Base-by-base conservation (phyloP, 2,113 vertebrate species). In the Leucopsar rothschildi region DNA sequence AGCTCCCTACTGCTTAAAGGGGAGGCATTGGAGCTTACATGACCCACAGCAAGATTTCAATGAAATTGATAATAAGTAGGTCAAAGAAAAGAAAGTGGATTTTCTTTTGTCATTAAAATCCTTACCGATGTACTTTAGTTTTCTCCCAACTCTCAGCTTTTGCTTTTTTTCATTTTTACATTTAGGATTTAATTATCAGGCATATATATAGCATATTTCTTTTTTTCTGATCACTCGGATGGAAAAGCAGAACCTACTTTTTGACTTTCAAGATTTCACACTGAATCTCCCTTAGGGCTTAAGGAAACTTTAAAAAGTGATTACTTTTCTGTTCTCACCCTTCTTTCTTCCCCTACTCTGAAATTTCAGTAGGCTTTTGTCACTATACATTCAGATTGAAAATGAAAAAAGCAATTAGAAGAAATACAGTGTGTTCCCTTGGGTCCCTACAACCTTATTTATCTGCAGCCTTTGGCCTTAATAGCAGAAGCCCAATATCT, bases 361-460 rank as follows among this genome's bases (percentile, higher is more conserved):
- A 88, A 93, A 96, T 92, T 90, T 95, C 82, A 73, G 35, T 11
- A 77, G 56, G 24, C n/a, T 91, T 94, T 93, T 93, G 37, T 75
- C 6, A 5, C 47, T 93, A 63, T 82, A 63, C 22, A 61, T 82
- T 91, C 64, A 76, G 42, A 73, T 8, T 72, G 64, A 60, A 79
- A 31, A 37, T 25, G 61, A 75, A 82, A 94, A 94, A 85, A 88
- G 11, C 73, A 94, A 87, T 94, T 92, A 90, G 76, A 92, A 84
- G n/a, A 69, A 94, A 66, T 79, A 71, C 2, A 84, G 24, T 1
- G 0, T 40, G 1, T 77, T 79, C 33, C 88, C 55, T 85, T 65
- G 66, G 52, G 72, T 93, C 27, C 50, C 42, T 28, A 75, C 27
- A 69, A 23, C 37, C 6, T 65, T 75, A 80, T 88, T 95, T 93